Evolutionary conservation across 2,797 vertebrate genomes (phyloP), one percentile per base, ranked within the genome.

Genomic region (Scarus forsteni): DNA sequence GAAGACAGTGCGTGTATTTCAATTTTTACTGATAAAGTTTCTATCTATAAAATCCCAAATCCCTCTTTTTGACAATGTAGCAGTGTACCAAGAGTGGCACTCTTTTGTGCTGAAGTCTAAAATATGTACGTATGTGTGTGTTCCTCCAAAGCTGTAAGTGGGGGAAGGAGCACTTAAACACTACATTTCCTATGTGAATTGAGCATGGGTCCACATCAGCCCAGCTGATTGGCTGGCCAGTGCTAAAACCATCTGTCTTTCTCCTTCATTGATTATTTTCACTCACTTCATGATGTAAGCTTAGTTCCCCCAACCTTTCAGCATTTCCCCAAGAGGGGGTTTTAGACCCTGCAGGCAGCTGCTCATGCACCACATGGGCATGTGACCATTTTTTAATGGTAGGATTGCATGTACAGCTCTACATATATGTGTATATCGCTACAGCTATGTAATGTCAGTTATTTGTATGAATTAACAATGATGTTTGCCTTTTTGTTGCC

Each of bases 201-300:
- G 42, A 43, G 56, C 39, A 35, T 11, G 40, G 7, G 2, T 48
- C 16, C 14, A n/a, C 14, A 44, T 16, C 14, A 13, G 39, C 38
- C 9, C 35, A 18, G 12, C 9, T 66, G 65, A 71, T 48, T 66
- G 60, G 35, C 48, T 46, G 19, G 52, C 54, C 36, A 16, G 5
- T 42, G 7, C 54, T 66, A 16, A 66, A 13, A 52, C 35, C 10
- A n/a, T 49, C 40, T 11, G 8, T 56, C 35, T 43, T 42, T 42
- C 3, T 39, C 36, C 0, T 14, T 0, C 38, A 84, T 78, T 63
- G 75, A 76, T 80, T 77, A 68, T 49, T 65, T 46, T 10, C 45
- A 38, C 27, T 58, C 39, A 49, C 42, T 27, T 59, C 55, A 53
- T 58, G 55, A 70, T 15, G 15, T 13, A 36, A 60, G 61, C 50